Conservation (phyloP, 2,888 invertebrate species). For the Enoplolaimus lenunculus region DNA sequence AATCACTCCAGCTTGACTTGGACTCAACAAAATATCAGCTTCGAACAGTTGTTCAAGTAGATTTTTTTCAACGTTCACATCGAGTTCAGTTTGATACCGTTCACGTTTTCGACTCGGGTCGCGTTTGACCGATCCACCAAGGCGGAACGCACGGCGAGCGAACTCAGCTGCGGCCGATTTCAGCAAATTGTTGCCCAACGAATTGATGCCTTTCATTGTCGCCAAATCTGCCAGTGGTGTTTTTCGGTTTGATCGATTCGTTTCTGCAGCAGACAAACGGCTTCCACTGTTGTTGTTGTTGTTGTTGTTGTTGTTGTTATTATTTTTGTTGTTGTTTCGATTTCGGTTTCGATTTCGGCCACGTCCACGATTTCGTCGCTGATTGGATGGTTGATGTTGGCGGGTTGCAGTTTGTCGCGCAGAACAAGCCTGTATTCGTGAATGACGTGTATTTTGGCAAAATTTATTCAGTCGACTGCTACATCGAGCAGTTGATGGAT, state of each 20-base stretch:
- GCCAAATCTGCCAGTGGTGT: background rate
- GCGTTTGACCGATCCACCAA: background rate
- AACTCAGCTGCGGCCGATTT: background rate
- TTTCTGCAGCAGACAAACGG: background rate
- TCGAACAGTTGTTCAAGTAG: background rate
- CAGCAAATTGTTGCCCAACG: background rate
- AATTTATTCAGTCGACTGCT: no score
- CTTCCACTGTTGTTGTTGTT: no score
- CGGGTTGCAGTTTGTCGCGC: no score
- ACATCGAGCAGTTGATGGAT: no score
- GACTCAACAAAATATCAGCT: background rate
- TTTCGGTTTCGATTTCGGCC: background rate
- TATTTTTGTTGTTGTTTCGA: no score
- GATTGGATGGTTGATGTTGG: no score
- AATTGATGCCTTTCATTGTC: background rate
- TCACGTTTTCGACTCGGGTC: background rate
- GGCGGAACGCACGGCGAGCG: background rate
- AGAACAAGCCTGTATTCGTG: no score
- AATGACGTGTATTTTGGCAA: no score
- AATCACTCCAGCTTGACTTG: background rate
- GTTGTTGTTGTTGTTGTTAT: no score
- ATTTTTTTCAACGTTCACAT: background rate
- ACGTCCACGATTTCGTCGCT: background rate
- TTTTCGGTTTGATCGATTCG: background rate
- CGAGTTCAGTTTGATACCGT: background rate